A percentile compares a stretch with the other conserved stretches of the same genome.
These are phyloP conservation scores for Clavelina lepadiformis DNA, from an alignment of 23 tunicate species.

Conservation along the genomic window DNA sequence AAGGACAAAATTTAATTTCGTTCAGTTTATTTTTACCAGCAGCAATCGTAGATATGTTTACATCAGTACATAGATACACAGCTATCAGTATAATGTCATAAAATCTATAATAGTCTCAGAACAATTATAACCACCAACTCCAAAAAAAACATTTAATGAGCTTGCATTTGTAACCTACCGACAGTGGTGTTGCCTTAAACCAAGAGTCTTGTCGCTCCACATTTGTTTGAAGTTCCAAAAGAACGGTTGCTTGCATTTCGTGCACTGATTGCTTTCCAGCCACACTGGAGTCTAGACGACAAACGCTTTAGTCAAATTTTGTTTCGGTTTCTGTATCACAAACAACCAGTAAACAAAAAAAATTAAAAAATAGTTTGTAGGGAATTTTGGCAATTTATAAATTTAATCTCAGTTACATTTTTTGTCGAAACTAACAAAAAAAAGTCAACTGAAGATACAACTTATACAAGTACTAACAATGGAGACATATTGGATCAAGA, in stretches of 20 bases:
- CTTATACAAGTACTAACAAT: too few species aligned
- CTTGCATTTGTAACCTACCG: conserved; percentile 38
- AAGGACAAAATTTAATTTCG: background rate
- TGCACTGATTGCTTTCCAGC: conserved; percentile 81
- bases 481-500: too few species aligned
- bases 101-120: background rate
- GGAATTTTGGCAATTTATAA: too few species aligned
- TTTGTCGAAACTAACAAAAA: too few species aligned
- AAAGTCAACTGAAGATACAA: too few species aligned
- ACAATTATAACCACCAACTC: background rate
- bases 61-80: background rate
- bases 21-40: background rate
- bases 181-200: conserved; percentile 96
- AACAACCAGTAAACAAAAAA: too few species aligned
- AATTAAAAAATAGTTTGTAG: too few species aligned
- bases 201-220: conserved; percentile 96
- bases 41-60: background rate
- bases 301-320: too few species aligned
- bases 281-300: conserved; percentile 71
- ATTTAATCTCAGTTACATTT: too few species aligned
- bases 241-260: conserved; percentile 82
- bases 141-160: too few species aligned
- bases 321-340: too few species aligned
- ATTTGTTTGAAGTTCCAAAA: conserved; percentile 98
- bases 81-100: too few species aligned